Percentiles rank a stretch among this genome's conserved stretches.
Evolutionary conservation across 1,140 invertebrate species (phyloP).

Genomic region (Pseudomyrmex dendroicus): DNA sequence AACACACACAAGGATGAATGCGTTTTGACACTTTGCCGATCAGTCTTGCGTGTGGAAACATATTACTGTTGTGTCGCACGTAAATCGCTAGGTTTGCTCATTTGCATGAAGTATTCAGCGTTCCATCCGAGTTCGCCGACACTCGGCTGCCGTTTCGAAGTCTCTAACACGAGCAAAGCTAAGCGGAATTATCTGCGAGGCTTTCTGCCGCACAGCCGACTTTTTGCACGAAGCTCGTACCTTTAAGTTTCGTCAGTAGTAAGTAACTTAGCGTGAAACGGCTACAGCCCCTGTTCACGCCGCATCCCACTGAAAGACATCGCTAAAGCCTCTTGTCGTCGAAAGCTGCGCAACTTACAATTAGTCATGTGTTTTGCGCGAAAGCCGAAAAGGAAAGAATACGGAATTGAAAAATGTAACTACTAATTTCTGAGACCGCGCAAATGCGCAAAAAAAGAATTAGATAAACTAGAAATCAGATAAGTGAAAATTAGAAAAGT

Average conservation of each 20-base stretch:
- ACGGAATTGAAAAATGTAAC: slow-evolving; percentile 7
- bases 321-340: slow-evolving; percentile 41
- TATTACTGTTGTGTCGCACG: slow-evolving; percentile 17
- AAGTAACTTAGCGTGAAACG: slow-evolving; percentile 46
- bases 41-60: background rate
- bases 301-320: slow-evolving; percentile 35
- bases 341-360: slow-evolving; percentile 28
- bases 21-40: slow-evolving; percentile 43
- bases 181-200: slow-evolving; percentile 46
- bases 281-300: slow-evolving; percentile 5
- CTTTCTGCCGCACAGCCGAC: slow-evolving; percentile 8
- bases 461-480: background rate
- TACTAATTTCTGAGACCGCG: background rate
- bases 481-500: no score
- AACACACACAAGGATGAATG: background rate
- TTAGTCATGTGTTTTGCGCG: slow-evolving; percentile 6
- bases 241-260: slow-evolving; percentile 43
- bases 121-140: slow-evolving; percentile 41
- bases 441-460: background rate
- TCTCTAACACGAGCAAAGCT: slow-evolving; percentile 32
- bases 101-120: slow-evolving; percentile 36
- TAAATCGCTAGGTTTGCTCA: slow-evolving; percentile 31
- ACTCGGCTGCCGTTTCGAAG: slow-evolving; percentile 39
- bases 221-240: slow-evolving; percentile 46
- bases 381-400: background rate